Evolutionary conservation across 64 coral and sea anemone genomes (phyloP).

Genomic region (Acropora yongei): DNA sequence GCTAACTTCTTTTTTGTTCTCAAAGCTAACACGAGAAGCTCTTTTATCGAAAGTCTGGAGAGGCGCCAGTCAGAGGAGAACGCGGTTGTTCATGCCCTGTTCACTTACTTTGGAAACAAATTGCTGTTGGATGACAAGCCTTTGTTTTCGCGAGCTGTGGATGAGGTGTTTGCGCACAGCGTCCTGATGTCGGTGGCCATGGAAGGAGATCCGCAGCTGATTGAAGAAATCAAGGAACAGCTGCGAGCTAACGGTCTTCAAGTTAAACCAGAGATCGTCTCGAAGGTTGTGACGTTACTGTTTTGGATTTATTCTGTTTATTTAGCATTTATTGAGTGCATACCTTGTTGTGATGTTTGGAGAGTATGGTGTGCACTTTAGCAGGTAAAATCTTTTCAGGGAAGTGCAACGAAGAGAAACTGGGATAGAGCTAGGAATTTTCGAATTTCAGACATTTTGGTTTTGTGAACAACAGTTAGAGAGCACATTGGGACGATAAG

Average conservation of each 20-base stretch:
- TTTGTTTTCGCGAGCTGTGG: slow-evolving; percentile 68
- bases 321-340: too few relatives aligned
- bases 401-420: too few relatives aligned
- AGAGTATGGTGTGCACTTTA: too few relatives aligned
- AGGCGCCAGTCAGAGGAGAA: slow-evolving; percentile 92
- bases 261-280: slow-evolving; percentile 70
- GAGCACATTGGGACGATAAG: too few relatives aligned
- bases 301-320: neutral
- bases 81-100: slow-evolving; percentile 78
- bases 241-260: slow-evolving; percentile 79
- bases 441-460: too few relatives aligned
- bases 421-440: too few relatives aligned
- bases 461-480: too few relatives aligned
- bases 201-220: slow-evolving; percentile 63
- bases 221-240: slow-evolving; percentile 83
- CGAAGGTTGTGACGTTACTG: slow-evolving; percentile 47
- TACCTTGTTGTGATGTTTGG: too few relatives aligned
- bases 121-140: slow-evolving; percentile 68
- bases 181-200: slow-evolving; percentile 75
- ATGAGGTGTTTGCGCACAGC: slow-evolving; percentile 84
- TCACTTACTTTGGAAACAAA: slow-evolving; percentile 78
- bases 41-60: slow-evolving; percentile 87
- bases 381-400: too few relatives aligned
- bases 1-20: too few relatives aligned
- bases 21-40: slow-evolving; percentile 17